Base-by-base conservation (phyloP, 1,140 invertebrate species). In the Yoshiicerus persimilis region DNA sequence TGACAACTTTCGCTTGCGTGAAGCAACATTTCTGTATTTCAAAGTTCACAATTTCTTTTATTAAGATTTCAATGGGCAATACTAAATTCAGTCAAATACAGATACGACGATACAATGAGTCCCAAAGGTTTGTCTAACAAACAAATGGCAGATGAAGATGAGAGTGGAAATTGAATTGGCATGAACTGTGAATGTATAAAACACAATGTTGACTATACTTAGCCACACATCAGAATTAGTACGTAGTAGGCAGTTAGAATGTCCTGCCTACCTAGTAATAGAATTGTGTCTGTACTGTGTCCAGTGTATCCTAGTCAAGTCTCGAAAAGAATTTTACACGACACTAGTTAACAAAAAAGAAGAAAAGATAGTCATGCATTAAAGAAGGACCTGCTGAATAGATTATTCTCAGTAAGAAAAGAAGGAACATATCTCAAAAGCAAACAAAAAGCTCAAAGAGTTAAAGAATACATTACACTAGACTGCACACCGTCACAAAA, bases 401-500 rank as follows among this genome's bases (percentile, higher is more conserved):
- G 75, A 80, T 36, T 80, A 80, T 80, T 80, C 75, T 80, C 38
- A 36, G 27, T 80, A 80, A 80, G 32, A 77, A 80, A 38, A 38
- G 75, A 80, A 9, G 27, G 32, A 36, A 32, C 34, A 80, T 80
- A 80, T 80, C 32, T 80, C 16, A 80, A 80, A 80, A 80, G 75
- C 75, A 80, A 80, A 80, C 75, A 80, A 80, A 77, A 80, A 75
- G 70, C 32, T 30, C 70, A 75, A 75, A 80, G 75, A 80, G 32
- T 80, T 80, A 80, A 80, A 38, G 75, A 80, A 80, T 80, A 80
- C 32, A 80, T 80, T 80, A 80, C 75, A 80, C 75, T 80, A 80
- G 75, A 80, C 75, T 80, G 75, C 75, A 80, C 75, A 80, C 75
- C 20, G 34, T 36, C 75, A 80, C 75, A 80, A 80, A 80, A n/a